Evolutionary conservation across 2,797 vertebrate species (phyloP), one percentile per base, ranked within the genome.

Genomic region (Argentina silus): DNA sequence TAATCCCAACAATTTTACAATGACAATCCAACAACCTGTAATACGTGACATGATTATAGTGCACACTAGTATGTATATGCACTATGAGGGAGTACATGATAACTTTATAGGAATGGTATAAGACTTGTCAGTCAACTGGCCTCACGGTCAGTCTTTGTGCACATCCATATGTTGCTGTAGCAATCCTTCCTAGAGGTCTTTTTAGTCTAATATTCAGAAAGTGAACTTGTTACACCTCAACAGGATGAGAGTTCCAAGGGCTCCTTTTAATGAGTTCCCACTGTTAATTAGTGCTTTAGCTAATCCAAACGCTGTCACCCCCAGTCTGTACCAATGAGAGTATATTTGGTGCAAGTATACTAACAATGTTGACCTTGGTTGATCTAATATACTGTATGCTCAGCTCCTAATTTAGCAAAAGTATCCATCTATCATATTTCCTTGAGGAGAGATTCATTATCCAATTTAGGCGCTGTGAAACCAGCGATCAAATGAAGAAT

Each of bases 381-480:
- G 81, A 85, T 85, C 81, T 78, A 81, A 82, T 81, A 78, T 83
- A 79, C 10, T 36, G 23, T 14, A 23, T 81, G 78, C 64, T 76
- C 0, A 0, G 69, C 80, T 85, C 65, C 44, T 85, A 84, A 90
- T 88, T 88, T 82, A 85, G 79, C 83, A 81, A 77, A 88, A 87
- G 82, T 81, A 89, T 88, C 85, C 78, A 85, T 89, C 85, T 78
- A 69, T 60, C 42, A 68, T 68, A 47, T 87, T 84, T 89, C 87
- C 79, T 55, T 67, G 78, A 74, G 71, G 56, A 62, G 69, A 81
- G 83, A 89, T 90, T 89, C 85, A 91, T 90, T 88, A 89, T 87
- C 83, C 85, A 86, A 83, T 90, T 86, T 81, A 81, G 79, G 50
- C 76, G 78, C 82, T 36, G 86, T 86, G 83, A 63, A 86, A 67